Evolutionary conservation across 1,140 invertebrate species (phyloP).

Genomic region (Dendrolimus punctatus): DNA sequence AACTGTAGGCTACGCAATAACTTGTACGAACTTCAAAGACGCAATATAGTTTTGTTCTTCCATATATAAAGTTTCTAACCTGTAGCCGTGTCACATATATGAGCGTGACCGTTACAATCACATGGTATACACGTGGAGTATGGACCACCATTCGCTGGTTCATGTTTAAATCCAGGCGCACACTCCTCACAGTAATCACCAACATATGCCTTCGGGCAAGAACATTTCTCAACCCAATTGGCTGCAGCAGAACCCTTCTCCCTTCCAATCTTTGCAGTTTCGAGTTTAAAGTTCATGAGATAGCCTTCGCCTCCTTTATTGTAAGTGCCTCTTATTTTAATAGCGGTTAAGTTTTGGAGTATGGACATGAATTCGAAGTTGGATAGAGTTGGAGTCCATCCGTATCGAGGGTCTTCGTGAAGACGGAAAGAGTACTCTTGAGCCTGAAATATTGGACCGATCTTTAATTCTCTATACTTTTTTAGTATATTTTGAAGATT

Average conservation of each 20-base stretch:
- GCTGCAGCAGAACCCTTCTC: slow-evolving; percentile 87
- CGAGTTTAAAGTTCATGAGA: slow-evolving; percentile 89
- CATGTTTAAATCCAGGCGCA: slow-evolving; percentile 92
- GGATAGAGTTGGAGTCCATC: slow-evolving; percentile 91
- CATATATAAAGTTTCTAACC: slow-evolving; percentile 70
- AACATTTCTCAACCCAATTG: slow-evolving; percentile 95
- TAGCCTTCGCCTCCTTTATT: slow-evolving; percentile 87
- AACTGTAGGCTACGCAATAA: too few species aligned
- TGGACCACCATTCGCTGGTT: slow-evolving; percentile 90
- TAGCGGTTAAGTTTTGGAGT: slow-evolving; percentile 92
- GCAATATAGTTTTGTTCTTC: too few species aligned
- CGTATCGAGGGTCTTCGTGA: slow-evolving; percentile 92
- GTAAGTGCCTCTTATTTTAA: slow-evolving; percentile 95
- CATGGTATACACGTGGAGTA: slow-evolving; percentile 96
- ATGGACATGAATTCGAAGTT: slow-evolving; percentile 92
- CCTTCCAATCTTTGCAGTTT: slow-evolving; percentile 87
- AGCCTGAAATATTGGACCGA: slow-evolving; percentile 59
- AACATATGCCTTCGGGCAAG: slow-evolving; percentile 92
- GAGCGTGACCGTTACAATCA: slow-evolving; percentile 96
- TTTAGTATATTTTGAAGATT: neutral
- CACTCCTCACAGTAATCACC: slow-evolving; percentile 98
- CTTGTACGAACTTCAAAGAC: too few species aligned
- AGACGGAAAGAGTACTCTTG: slow-evolving; percentile 88
- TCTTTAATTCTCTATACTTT: slow-evolving; percentile 1
- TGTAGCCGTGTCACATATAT: slow-evolving; percentile 95